These are phyloP conservation scores for Harpalus rufipes DNA, from an alignment of 2,888 invertebrate genomes.

Conservation along the genomic window DNA sequence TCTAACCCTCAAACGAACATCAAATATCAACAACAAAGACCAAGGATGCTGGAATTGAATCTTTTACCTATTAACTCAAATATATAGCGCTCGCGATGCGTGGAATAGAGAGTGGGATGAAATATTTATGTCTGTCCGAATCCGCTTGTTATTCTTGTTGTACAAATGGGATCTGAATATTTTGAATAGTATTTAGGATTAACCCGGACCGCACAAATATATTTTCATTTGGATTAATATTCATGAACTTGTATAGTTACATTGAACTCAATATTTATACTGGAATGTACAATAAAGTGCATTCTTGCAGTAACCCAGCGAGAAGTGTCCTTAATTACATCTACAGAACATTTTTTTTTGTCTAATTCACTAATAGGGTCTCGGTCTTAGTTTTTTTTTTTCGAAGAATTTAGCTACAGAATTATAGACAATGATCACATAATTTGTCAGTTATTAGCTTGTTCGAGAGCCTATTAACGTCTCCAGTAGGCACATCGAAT, in stretches of 20 bases:
- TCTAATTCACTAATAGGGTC: no score
- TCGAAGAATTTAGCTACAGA: no score
- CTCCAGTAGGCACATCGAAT: no score
- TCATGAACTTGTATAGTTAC: slow-evolving; percentile 2
- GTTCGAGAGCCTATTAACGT: no score
- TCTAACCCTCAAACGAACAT: background rate
- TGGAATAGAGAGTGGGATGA: background rate
- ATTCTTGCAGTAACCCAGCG: no score
- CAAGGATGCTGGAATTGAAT: background rate
- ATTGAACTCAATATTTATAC: no score
- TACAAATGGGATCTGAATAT: slow-evolving; percentile 47
- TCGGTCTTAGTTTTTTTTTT: no score
- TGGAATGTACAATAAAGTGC: no score
- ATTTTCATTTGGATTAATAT: slow-evolving; percentile 36
- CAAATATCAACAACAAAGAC: background rate
- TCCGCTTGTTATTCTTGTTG: slow-evolving; percentile 24
- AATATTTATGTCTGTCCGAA: background rate
- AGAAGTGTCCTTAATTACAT: no score
- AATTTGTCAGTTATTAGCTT: no score
- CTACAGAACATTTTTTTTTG: no score
- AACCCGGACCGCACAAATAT: slow-evolving; percentile 26
- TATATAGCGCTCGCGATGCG: background rate
- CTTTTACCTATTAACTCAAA: background rate
- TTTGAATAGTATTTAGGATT: slow-evolving; percentile 51
- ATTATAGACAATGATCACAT: no score